Percentiles rank a stretch among this genome's conserved stretches.
These are phyloP conservation scores for Chelonia mydas DNA, from an alignment of 2,797 vertebrate genomes.

Conservation along the genomic window DNA sequence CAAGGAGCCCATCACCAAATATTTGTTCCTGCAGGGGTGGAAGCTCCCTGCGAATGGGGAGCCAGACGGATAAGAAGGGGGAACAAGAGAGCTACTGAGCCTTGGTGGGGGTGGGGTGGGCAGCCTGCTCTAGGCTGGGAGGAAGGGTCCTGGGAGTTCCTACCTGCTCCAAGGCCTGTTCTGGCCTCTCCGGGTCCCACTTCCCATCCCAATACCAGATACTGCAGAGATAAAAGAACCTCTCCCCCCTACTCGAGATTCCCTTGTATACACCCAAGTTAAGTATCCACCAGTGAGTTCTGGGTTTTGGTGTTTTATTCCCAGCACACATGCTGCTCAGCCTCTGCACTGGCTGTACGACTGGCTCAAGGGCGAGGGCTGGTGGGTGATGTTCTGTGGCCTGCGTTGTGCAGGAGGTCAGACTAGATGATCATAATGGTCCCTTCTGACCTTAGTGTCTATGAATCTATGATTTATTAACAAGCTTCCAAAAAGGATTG, in stretches of 20 bases:
- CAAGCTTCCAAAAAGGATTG: neutral
- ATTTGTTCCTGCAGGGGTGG: neutral
- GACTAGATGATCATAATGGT: no score
- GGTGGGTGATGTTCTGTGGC: no score
- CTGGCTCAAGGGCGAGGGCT: neutral
- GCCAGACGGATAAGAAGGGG: neutral
- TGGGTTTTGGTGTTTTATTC: neutral
- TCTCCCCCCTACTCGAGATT: rapidly evolving
- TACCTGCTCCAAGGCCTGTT: neutral
- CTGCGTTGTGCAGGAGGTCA: no score
- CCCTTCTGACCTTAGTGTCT: no score
- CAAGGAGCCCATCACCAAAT: neutral
- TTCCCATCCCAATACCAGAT: neutral
- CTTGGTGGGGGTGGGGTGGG: neutral
- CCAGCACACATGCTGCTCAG: neutral
- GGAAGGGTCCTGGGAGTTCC: neutral
- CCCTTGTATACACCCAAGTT: neutral
- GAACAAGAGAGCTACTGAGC: neutral
- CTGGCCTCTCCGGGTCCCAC: neutral
- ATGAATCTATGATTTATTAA: neutral
- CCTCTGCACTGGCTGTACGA: neutral
- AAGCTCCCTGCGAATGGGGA: neutral
- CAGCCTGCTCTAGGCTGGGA: neutral
- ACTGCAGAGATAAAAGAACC: neutral
- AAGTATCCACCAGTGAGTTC: neutral